Base-by-base conservation (phyloP, 2,888 invertebrate genomes). In the Melipona beecheii region DNA sequence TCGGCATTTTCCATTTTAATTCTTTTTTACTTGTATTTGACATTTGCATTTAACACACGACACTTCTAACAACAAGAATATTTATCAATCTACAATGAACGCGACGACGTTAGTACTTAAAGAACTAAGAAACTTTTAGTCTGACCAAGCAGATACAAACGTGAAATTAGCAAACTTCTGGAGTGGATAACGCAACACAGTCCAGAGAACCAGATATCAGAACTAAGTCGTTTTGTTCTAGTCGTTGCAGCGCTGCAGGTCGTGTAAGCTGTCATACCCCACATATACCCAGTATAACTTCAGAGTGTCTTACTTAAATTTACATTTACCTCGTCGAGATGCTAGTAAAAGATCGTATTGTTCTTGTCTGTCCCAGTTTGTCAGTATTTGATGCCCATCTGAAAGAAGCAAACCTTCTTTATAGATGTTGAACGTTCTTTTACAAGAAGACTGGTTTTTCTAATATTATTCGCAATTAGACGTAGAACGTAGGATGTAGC, bases 301-400 rank as follows among this genome's bases (percentile, higher is more conserved):
- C 84, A 90, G 90, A 91, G 86, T 89, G 89, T 87, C 90, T 91
- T 87, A 87, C 43, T 81, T 73, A 80, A 91, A 91, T 91, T 91
- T 91, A 89, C 91, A 89, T 90, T 89, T 82, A 74, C 81, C 82
- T 70, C 56, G 74, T 36, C 52, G 81, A 56, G 78, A 70, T 79
- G 19, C 81, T 50, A 54, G 9, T 68, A 62, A 69, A 85, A 83
- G 78, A 87, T 87, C 78, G 54, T 58, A 24, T 65, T 27, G 65
- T 72, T 76, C 78, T 87, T 87, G 81, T 87, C 83, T 70, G 75
- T 68, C 54, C 72, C 54, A 85, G 73, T 72, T 75, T 85, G 74
- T 74, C 43, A 43, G 43, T 43, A 43, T 27, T 27, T 27, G 27
- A 27, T 49, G 31, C 49, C n/a, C 36, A 43, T 1, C 9, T 43